A percentile compares a stretch with the other conserved stretches of the same genome.
Conservation (phyloP, 1,140 invertebrate species). For the Drosophila mojavensis region DNA sequence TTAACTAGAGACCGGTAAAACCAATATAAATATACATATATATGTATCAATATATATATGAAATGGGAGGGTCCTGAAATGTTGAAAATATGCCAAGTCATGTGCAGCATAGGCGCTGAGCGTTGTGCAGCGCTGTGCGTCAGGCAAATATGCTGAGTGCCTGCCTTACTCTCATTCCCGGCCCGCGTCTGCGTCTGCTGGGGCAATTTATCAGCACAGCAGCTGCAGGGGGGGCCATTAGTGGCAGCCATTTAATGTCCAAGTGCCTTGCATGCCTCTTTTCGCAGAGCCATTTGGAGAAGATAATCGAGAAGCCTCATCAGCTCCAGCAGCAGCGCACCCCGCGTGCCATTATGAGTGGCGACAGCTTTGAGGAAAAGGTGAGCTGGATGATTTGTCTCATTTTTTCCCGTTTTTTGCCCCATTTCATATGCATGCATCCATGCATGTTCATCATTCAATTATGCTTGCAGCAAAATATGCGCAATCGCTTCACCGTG, state of each 20-base stretch:
- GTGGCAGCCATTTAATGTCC: constrained; percentile 70
- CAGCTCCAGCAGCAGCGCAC: constrained; percentile 89
- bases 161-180: background rate
- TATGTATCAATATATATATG: background rate
- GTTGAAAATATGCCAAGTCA: constrained; percentile 58
- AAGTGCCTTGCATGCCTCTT: constrained; percentile 32
- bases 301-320: constrained; percentile 91
- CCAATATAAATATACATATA: background rate
- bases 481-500: constrained; percentile 89
- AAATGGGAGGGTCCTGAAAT: constrained; percentile 12
- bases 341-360: constrained; percentile 89
- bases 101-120: constrained; percentile 75
- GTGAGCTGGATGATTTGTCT: constrained; percentile 83
- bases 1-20: constrained; percentile 25
- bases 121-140: constrained; percentile 45
- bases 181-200: background rate
- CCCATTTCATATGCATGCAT: background rate
- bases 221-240: constrained; percentile 50
- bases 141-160: background rate
- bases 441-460: background rate
- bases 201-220: constrained; percentile 53
- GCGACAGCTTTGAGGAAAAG: constrained; percentile 88
- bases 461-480: constrained; percentile 80
- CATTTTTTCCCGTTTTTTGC: too few species aligned
- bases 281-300: constrained; percentile 91